A percentile compares a stretch with the other conserved stretches of the same genome.
Conservation (phyloP, 2,113 vertebrate genomes). For the Peucedramus taeniatus region DNA sequence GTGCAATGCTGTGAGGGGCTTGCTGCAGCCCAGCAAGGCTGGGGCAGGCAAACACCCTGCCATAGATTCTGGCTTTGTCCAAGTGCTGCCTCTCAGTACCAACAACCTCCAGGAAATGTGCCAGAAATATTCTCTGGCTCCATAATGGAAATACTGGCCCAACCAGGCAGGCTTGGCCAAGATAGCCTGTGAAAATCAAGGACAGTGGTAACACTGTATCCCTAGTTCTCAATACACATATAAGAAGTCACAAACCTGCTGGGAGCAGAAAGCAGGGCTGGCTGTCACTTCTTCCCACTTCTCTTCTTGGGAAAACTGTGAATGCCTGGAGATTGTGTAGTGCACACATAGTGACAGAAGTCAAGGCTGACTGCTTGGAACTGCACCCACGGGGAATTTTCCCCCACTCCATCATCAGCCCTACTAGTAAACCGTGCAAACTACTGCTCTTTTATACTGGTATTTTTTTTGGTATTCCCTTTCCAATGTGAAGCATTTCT, state of each 20-base stretch:
- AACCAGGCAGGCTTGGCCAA: background rate
- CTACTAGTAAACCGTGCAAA: background rate
- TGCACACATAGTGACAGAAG: accelerated
- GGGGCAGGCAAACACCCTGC: background rate
- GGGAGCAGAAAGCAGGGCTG: background rate
- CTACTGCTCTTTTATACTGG: background rate
- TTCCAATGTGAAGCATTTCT: background rate
- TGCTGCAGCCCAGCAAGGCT: background rate
- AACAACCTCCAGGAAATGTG: accelerated
- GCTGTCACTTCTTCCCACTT: background rate
- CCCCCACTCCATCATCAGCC: background rate
- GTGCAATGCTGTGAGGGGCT: accelerated
- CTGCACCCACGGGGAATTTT: accelerated
- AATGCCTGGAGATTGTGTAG: accelerated
- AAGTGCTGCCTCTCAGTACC: background rate
- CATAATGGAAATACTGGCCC: background rate
- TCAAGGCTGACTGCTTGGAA: background rate
- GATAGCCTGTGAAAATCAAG: background rate
- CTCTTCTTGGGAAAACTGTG: background rate
- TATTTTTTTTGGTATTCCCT: background rate
- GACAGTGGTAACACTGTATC: accelerated
- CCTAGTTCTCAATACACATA: background rate
- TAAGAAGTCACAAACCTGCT: background rate
- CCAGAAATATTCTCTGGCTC: background rate
- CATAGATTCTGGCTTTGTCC: background rate